Percentiles rank a stretch among this genome's conserved stretches.
These are phyloP conservation scores for Pristionchus maxplancki DNA, from an alignment of 2,888 invertebrate genomes.

Conservation along the genomic window DNA sequence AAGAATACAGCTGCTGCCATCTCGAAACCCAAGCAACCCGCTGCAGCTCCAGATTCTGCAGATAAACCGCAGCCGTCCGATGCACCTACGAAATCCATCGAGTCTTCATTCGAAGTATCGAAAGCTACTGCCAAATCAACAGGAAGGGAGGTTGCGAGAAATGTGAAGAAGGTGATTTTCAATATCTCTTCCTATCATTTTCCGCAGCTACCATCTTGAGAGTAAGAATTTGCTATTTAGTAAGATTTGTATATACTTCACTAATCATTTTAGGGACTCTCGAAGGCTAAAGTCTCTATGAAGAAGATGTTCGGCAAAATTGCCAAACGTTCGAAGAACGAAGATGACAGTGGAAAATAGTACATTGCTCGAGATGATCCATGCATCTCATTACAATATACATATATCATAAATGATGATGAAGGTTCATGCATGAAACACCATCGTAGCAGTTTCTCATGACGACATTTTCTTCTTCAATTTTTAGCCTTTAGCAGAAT, in stretches of 20 bases:
- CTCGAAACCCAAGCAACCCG: background rate
- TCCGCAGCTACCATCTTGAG: too few species aligned
- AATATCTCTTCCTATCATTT: too few species aligned
- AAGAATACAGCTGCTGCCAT: background rate
- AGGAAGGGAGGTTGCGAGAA: background rate
- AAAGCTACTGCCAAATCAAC: background rate
- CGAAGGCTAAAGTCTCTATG: constrained; percentile 14
- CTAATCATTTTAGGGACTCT: constrained; percentile 11
- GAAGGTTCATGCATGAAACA: too few species aligned
- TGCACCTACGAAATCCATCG: background rate
- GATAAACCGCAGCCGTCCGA: background rate
- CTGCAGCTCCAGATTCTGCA: background rate
- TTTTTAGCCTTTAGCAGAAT: too few species aligned
- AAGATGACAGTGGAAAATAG: background rate
- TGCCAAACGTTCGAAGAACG: background rate
- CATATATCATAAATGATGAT: too few species aligned
- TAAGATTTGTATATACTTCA: too few species aligned
- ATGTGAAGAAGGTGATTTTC: constrained; percentile 4
- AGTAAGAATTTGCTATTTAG: too few species aligned
- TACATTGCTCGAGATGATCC: too few species aligned
- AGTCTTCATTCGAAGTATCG: background rate
- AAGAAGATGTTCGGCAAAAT: constrained; percentile 38
- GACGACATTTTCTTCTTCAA: too few species aligned
- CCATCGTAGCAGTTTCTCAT: too few species aligned
- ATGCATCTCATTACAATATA: too few species aligned